phyloP scores from a whole-genome alignment of 2,797 vertebrate species.

The Microtus agrestis region DNA sequence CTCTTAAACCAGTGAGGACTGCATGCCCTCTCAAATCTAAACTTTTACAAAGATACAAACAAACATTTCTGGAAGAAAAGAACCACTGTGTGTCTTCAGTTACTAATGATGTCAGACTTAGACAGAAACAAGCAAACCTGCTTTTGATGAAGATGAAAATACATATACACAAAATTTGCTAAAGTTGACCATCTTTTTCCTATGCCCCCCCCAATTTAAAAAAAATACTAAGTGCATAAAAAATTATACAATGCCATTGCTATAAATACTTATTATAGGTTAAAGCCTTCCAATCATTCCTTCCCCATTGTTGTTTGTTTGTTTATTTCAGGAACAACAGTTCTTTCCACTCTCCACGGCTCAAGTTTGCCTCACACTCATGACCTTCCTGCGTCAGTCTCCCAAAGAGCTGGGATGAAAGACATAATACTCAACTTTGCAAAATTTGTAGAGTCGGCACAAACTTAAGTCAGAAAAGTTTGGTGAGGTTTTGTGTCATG shows the following conservation, averaged over 20 bases:
- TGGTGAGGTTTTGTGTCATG: not conserved
- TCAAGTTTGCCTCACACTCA: not conserved
- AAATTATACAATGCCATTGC: slow-evolving; percentile 43
- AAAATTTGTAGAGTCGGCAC: slow-evolving; percentile 10
- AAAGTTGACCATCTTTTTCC: not conserved
- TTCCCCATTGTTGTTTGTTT: slow-evolving; percentile 10
- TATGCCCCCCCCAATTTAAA: not conserved
- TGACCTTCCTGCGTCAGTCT: not conserved
- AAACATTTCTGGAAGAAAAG: slow-evolving; percentile 10
- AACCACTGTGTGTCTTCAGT: slow-evolving; percentile 52
- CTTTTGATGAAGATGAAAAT: slow-evolving; percentile 16
- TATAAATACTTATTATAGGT: slow-evolving; percentile 56
- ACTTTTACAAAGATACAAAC: slow-evolving; percentile 30
- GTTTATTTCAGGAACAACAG: not conserved
- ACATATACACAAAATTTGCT: slow-evolving; percentile 21
- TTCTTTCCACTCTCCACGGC: not conserved
- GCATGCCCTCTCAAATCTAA: slow-evolving; percentile 35
- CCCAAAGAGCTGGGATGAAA: not conserved
- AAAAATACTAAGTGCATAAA: slow-evolving; percentile 11
- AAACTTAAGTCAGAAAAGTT: slow-evolving; percentile 50
- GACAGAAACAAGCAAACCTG: slow-evolving; percentile 52
- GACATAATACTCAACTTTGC: not conserved
- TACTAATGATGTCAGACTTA: slow-evolving; percentile 1
- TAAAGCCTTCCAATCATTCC: slow-evolving; percentile 71
- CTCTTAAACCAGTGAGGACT: slow-evolving; percentile 34